Evolutionary conservation across 2,113 vertebrate genomes (phyloP), one percentile per base, ranked within the genome.

Genomic region (Rhegmatorhina hoffmannsi): DNA sequence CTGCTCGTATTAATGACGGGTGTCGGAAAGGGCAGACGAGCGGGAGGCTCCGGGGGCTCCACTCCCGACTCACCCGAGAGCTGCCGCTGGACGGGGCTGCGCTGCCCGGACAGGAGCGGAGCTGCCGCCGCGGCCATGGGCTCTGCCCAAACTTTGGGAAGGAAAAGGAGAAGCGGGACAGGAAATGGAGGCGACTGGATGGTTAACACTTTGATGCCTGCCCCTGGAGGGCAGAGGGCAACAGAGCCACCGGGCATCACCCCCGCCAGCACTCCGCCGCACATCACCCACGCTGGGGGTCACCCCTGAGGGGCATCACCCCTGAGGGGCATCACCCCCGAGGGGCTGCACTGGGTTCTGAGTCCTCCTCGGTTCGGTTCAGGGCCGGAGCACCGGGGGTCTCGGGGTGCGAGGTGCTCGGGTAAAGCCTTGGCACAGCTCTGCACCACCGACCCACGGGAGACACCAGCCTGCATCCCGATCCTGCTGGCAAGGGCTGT

Each of bases 121-220:
- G 81, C 55, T 25, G 49, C 76, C 33, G 72, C 59, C 3, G 77
- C 43, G 8, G 59, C 90, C 73, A 89, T 59, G 10, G 46, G 14
- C 13, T 20, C 68, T 31, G 33, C 66, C 38, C 20, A 6, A 14
- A 33, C 23, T 53, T 23, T 15, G 25, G 55, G 38, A 24, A 77
- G 29, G 73, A 18, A 70, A 95, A 94, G 19, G 47, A 89, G 95
- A 96, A 96, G 77, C 72, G 9, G 49, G 13, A 10, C 92, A 93
- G 95, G 95, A 95, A 96, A 76, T 3, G 58, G 52, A 56, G 16
- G 13, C 49, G 52, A 63, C 55, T 8, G n/a, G n/a, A 47, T 31
- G 40, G 26, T 79, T 89, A 85, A 81, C 81, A 23, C 77, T 75
- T 29, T 49, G 77, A 28, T 81, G 80, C 68, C 84, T 43, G 92